These are phyloP conservation scores for Nanorana parkeri DNA, from an alignment of 2,113 vertebrate species.

Conservation along the genomic window DNA sequence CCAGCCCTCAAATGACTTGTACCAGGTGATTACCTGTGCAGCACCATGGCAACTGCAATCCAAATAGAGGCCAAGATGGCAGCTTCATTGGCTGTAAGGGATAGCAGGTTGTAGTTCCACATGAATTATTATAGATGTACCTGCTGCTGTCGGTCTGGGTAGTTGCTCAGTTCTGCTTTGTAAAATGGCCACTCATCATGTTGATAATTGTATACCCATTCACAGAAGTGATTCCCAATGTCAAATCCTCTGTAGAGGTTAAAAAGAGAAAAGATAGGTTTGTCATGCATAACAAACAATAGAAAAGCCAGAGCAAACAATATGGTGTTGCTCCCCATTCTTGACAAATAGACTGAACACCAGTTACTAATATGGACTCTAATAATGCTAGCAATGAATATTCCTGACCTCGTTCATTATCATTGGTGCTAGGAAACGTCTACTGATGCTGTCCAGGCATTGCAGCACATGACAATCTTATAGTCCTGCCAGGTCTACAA, in stretches of 20 bases:
- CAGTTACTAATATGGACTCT: background rate
- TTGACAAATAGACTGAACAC: background rate
- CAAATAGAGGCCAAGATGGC: too few species aligned
- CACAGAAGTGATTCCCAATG: slow-evolving; percentile 93
- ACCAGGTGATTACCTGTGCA: too few species aligned
- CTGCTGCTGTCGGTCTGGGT: slow-evolving; percentile 85
- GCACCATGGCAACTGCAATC: too few species aligned
- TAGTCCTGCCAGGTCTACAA: background rate
- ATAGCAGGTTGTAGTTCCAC: too few species aligned
- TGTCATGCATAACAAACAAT: background rate
- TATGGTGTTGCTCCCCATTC: background rate
- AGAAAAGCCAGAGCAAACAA: background rate
- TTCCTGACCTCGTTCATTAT: too few species aligned
- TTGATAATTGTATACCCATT: slow-evolving; percentile 92
- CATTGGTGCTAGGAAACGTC: background rate
- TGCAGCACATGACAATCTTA: background rate
- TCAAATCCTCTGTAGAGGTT: slow-evolving; percentile 84
- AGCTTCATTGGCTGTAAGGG: too few species aligned
- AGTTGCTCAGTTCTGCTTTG: slow-evolving; percentile 78
- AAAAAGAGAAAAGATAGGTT: background rate
- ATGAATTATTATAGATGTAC: slow-evolving; percentile 67
- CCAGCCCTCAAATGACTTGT: too few species aligned
- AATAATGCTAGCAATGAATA: background rate
- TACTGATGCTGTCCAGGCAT: background rate
- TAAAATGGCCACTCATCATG: slow-evolving; percentile 83